Evolutionary conservation across 2,113 vertebrate species (phyloP), one percentile per base, ranked within the genome.

Genomic region (Psittacula cyanocephala): DNA sequence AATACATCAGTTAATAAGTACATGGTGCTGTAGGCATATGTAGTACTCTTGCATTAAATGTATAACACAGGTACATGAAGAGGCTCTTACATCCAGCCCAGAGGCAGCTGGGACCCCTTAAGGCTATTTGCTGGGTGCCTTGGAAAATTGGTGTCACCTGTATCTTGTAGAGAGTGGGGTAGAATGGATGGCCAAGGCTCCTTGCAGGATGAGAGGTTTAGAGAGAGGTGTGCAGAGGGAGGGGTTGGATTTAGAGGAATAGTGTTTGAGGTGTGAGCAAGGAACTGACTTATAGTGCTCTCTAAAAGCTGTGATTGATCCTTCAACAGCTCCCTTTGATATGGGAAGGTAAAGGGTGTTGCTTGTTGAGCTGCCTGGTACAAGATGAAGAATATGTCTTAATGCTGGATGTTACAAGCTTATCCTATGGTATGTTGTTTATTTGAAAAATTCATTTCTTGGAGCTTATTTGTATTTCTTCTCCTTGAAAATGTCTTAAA

Each of bases 211-310:
- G 10, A 17, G 11, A 53, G 17, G 3, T 4, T 2, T 9, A 11
- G 17, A 22, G 5, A 11, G 6, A 35, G 9, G 4, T 1, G 3
- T 18, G 17, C 0, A 27, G 15, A 9, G 5, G 17, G 13, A 52
- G 22, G 1, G 6, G 1, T 7, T 31, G 29, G 16, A 6, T n/a
- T 81, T 59, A 35, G 20, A 39, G 2, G 7, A 25, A 0, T 0
- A 3, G 5, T 9, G 0, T 35, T 28, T 57, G 27, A 9, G 22
- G 16, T 35, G 1, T 20, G 16, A 43, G 6, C 2, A 20, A 35
- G 35, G 14, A 13, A 1, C 2, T 16, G 10, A 5, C 0, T 0
- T 0, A 1, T 6, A 8, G 7, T 8, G 7, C 0, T 76, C 1
- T 14, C 1, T 5, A 0, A 13, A 7, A 4, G 0, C 0, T 35